Conservation (phyloP, 2,797 vertebrate species). For the Tenualosa ilisha region DNA sequence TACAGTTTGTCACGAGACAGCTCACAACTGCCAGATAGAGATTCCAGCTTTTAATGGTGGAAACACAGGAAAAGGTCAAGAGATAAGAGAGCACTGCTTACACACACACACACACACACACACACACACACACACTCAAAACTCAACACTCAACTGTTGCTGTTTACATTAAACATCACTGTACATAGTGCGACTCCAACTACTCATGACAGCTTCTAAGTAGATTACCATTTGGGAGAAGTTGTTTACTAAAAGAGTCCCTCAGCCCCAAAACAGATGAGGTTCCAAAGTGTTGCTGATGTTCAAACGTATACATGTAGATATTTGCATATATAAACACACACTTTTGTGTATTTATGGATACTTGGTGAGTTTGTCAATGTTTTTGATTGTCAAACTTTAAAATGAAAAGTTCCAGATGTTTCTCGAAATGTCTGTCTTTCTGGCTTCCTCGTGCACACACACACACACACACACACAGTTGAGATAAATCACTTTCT, state of each 20-base stretch:
- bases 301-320: neutral
- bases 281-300: neutral
- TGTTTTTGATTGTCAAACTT: neutral
- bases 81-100: neutral
- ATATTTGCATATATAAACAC: neutral
- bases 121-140: neutral
- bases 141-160: neutral
- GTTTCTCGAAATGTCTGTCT: constrained; percentile 72
- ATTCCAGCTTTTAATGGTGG: neutral
- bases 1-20: constrained; percentile 4
- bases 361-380: neutral
- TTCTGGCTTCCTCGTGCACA: constrained; percentile 47
- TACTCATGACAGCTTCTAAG: neutral
- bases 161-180: neutral
- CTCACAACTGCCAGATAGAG: neutral
- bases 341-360: constrained; percentile 4
- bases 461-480: constrained; percentile 42
- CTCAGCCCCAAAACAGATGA: neutral
- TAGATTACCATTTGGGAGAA: neutral
- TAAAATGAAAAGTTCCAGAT: constrained; percentile 64
- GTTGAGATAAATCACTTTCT: constrained; percentile 69
- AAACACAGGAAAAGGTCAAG: neutral
- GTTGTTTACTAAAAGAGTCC: neutral
- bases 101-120: neutral
- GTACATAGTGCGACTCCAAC: neutral